Base-by-base conservation (phyloP, 2,797 vertebrate genomes). In the Telmatherina bonti region DNA sequence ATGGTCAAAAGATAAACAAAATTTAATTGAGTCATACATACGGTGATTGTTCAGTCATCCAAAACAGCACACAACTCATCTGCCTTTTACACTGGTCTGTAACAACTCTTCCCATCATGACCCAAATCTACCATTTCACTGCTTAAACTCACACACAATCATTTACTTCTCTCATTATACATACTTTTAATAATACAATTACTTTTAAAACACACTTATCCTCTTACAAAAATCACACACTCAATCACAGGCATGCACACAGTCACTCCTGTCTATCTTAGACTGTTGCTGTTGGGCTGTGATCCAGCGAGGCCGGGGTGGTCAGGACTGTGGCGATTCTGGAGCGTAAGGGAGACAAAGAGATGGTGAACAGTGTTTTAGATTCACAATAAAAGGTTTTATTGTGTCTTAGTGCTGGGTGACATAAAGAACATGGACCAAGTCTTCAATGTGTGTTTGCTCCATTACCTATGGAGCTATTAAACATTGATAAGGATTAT, bases 241-340 rank as follows among this genome's bases (percentile, higher is more conserved):
- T 64, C 79, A 80, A n/a, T 68, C 77, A 70, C 74, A 74, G 27
- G 31, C 68, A 56, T 74, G 51, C 79, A 84, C 83, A 86, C 86
- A 76, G 57, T 79, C 47, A 75, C 87, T 93, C 43, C 67, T 26
- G 52, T 86, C 92, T 95, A 98, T 92, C 97, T 96, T 73, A 98
- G 94, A 85, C 96, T 98, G 94, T 96, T 97, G 90, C 96, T 97
- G 95, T 96, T 97, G 86, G 96, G 96, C 83, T 99, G 97, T 84
- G 96, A 97, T 89, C 96, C 93, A 85, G 96, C 92, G 78, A 97
- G 93, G 10, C 96, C 96, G 0, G 96, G 97, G 77, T 98, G 97
- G 86, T 99, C 97, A 0, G 97, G 97, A 92, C 97, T 98, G 90
- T 98, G 97, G 55, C 97, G 96, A 88, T 96, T 99, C 97, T 99